Evolutionary conservation across 2,888 invertebrate species (phyloP), one percentile per base, ranked within the genome.

Genomic region (Anoncus sp.): DNA sequence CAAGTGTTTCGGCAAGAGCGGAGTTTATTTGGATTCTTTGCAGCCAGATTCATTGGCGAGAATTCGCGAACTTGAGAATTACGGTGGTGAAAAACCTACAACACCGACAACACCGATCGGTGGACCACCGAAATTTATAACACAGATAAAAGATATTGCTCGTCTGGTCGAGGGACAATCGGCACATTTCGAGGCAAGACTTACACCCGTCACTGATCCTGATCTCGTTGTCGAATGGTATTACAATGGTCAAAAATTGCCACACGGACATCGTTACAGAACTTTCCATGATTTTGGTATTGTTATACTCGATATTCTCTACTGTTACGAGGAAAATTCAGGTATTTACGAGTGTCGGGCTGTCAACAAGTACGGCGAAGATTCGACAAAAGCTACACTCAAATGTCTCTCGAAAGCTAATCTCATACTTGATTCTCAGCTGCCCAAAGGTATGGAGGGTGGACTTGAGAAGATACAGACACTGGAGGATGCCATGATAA

Each of bases 231-330:
- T 98, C 18, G 98, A 98, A 92, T 98, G 98, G 98, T 97, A 96
- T 91, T 97, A 97, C 90, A 97, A 98, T 89, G 98, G 97, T 77
- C 96, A 97, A 91, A 98, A 97, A 90, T 92, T 98, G 84, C 97
- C 97, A 1, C 96, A 97, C 92, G 99, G 99, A 63, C 98, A 99
- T 91, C 95, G 99, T 83, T 99, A 98, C 92, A 95, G 98, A 85
- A 98, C 98, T 70, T 98, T 98, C 96, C 98, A 98, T 89, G 98
- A 99, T 89, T 99, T 99, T 91, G 98, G 98, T 78, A 97, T 98
- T 87, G 98, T 98, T 60, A 98, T 98, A 85, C 93, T 99, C 88
- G 98, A 98, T 88, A 98, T 99, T 85, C 92, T 98, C 43, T 98
- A 98, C 89, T 98, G 98, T 88, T 98, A 98, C 89, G 98, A 98